Conservation (phyloP, 2,113 vertebrate genomes). For the Bufo bufo region DNA sequence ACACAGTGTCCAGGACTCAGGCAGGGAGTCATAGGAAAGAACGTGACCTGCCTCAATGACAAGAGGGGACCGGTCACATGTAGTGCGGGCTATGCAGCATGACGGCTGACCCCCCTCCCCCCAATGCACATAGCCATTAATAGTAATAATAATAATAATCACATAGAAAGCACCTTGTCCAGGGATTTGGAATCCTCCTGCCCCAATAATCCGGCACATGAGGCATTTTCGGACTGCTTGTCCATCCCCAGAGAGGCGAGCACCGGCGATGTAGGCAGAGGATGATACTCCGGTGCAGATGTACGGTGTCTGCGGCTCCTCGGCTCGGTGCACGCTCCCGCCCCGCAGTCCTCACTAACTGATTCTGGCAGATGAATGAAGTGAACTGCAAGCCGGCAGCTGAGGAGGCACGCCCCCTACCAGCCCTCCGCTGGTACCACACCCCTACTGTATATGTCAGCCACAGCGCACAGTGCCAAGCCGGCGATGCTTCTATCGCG, state of each 20-base stretch:
- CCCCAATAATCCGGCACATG: slow-evolving; percentile 49
- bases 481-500: no score
- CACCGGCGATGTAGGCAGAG: not conserved
- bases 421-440: not conserved
- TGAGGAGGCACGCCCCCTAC: no score
- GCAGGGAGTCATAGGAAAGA: not conserved
- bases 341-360: not conserved
- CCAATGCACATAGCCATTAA: not conserved
- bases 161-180: not conserved
- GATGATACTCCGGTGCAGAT: not conserved
- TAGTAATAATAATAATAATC: no score
- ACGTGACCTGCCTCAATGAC: slow-evolving; percentile 34
- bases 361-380: not conserved
- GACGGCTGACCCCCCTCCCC: no score
- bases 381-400: not conserved
- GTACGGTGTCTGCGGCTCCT: not conserved
- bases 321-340: not conserved
- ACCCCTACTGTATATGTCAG: not conserved
- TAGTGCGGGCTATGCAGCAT: not conserved
- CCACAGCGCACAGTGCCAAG: no score
- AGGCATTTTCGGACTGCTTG: slow-evolving; percentile 42
- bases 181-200: not conserved
- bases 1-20: not conserved
- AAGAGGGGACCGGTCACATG: slow-evolving; percentile 1
- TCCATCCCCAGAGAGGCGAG: not conserved